Base-by-base conservation (phyloP, 2,113 vertebrate genomes). In the Balaenoptera acutorostrata region DNA sequence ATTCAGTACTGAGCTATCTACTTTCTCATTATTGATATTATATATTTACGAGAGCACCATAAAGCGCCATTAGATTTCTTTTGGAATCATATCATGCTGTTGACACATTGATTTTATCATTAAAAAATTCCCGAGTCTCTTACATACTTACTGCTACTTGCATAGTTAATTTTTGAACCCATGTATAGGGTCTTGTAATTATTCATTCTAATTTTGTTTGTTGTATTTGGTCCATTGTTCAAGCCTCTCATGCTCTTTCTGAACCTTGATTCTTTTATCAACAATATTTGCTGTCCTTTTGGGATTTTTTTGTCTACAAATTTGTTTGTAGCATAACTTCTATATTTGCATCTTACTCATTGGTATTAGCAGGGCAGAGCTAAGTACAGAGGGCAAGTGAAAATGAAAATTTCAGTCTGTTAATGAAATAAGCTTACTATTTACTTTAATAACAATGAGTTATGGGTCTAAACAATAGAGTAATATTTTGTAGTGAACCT, bases 191-290 rank as follows among this genome's bases (percentile, higher is more conserved):
- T 90, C 15, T 96, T 71, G 23, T 75, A 66, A 14, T 92, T 94
- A 80, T 25, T 95, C 3, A 63, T 91, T 57, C 18, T 85, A 84
- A 75, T 92, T 97, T 80, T 82, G 85, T 68, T 80, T 92, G 29
- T 86, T 81, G 82, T 29, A 66, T 72, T 93, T 95, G 66, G 66
- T n/a, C 31, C 7, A 78, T 66, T 80, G 33, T 86, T 93, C 21
- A 29, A 72, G 3, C 14, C 11, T 89, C 17, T 97, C 29, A 33
- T 69, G 2, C 5, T 80, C 33, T 90, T 69, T 92, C 44, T 96
- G 46, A 96, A 74, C 81, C 27, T 86, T 92, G 18, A 93, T 87
- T 88, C 46, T 96, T 82, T 93, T n/a, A 74, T 90, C 44, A 91
- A 88, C 39, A 87, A 23, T 69, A 69, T 88, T 90, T 94, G 4